phyloP scores from a whole-genome alignment of 1,140 invertebrate genomes.

The Gerris buenoi region DNA sequence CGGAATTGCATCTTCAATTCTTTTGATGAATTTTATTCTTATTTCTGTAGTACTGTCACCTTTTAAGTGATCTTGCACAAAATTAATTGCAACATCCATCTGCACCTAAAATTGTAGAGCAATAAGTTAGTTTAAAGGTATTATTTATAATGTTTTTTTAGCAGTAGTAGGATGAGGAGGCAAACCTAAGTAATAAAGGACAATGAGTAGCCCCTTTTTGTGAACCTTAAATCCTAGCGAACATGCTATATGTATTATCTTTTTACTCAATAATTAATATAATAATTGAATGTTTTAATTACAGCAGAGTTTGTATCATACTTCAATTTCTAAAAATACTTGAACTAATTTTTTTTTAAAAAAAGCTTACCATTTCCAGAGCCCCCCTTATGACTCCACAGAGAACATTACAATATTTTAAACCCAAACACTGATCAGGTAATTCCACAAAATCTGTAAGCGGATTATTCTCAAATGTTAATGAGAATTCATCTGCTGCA shows the following conservation, averaged over 20 bases:
- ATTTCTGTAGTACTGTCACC: constrained; percentile 90
- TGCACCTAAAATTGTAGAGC: constrained; percentile 37
- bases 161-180: too few species aligned
- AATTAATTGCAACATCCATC: constrained; percentile 48
- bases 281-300: too few species aligned
- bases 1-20: constrained; percentile 92
- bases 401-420: constrained; percentile 91
- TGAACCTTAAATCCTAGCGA: too few species aligned
- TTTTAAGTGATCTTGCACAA: constrained; percentile 83
- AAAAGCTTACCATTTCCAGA: constrained; percentile 82
- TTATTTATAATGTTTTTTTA: too few species aligned
- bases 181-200: too few species aligned
- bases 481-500: constrained; percentile 89
- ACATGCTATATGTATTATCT: too few species aligned
- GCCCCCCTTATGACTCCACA: constrained; percentile 87
- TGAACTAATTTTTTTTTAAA: too few species aligned
- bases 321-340: too few species aligned
- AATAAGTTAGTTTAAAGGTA: neutral
- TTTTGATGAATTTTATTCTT: constrained; percentile 84
- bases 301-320: too few species aligned
- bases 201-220: too few species aligned
- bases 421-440: constrained; percentile 64
- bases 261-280: too few species aligned
- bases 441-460: constrained; percentile 97
- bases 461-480: constrained; percentile 88